Conservation (phyloP, 2,113 vertebrate genomes). For the Setophaga petechia region DNA sequence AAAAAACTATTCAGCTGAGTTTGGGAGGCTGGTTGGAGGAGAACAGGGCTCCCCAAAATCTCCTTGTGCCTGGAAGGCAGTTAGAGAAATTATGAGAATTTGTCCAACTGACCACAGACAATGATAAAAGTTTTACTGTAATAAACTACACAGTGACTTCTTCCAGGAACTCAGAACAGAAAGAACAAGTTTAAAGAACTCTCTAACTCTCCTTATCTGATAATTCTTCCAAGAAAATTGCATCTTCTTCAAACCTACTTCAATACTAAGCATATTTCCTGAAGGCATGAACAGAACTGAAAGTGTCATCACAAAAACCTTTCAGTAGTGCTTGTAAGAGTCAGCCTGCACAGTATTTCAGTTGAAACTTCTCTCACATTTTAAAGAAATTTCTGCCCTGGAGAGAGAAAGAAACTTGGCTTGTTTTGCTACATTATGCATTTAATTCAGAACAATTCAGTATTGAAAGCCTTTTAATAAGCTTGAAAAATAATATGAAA, state of each 20-base stretch:
- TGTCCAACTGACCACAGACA: fast-evolving
- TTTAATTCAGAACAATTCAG: not conserved
- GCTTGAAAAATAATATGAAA: not conserved
- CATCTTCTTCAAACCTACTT: not conserved
- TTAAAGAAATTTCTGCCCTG: not conserved
- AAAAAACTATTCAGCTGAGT: not conserved
- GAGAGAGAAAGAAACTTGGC: not conserved
- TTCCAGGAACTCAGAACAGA: not conserved
- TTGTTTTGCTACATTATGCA: not conserved
- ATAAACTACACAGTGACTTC: not conserved
- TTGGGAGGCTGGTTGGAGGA: not conserved
- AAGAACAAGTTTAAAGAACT: not conserved
- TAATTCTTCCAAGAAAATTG: not conserved
- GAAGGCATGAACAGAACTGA: not conserved
- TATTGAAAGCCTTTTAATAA: not conserved
- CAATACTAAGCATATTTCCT: not conserved
- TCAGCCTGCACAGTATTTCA: not conserved
- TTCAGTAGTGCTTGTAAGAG: not conserved
- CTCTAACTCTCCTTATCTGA: not conserved
- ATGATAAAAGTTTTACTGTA: not conserved
- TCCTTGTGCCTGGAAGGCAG: not conserved
- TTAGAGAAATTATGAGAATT: not conserved
- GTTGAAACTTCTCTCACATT: not conserved
- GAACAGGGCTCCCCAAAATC: not conserved
- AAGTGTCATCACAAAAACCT: not conserved